These are phyloP conservation scores for Macropis europaea DNA, from an alignment of 2,888 invertebrate genomes.

Conservation along the genomic window DNA sequence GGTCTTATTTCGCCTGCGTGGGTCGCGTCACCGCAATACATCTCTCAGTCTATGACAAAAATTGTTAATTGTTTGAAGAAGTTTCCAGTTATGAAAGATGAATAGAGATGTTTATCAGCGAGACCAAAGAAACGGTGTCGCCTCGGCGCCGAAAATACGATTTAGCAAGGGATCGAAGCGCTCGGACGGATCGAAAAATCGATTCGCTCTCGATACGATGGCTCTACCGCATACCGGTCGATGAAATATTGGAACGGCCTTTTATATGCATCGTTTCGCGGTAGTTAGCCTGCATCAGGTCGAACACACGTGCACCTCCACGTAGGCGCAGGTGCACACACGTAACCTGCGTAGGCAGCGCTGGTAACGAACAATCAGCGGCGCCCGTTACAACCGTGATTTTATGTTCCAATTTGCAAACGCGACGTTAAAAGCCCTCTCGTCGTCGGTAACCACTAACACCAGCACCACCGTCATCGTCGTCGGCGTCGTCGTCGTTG, in stretches of 20 bases:
- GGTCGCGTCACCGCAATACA: no score
- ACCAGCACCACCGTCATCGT: constrained; percentile 17
- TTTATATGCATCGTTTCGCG: constrained; percentile 61
- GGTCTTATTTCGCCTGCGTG: no score
- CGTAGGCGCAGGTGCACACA: constrained; percentile 46
- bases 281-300: constrained; percentile 59
- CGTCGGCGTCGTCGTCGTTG: constrained; percentile 27
- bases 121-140: not conserved
- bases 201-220: constrained; percentile 58
- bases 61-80: not conserved
- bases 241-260: constrained; percentile 64
- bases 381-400: constrained; percentile 74
- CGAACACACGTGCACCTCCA: constrained; percentile 13
- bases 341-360: constrained; percentile 68
- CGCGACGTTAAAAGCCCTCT: constrained; percentile 62
- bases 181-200: constrained; percentile 52
- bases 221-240: constrained; percentile 59
- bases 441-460: constrained; percentile 44
- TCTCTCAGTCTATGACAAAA: no score
- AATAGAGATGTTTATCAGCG: not conserved
- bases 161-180: constrained; percentile 40
- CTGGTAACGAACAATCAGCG: constrained; percentile 77
- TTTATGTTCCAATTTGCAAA: constrained; percentile 79
- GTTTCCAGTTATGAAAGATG: not conserved
- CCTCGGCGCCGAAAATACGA: constrained; percentile 36